Percentiles rank a stretch among this genome's conserved stretches.
Evolutionary conservation across 2,797 vertebrate genomes (phyloP).

Genomic region (Brachymystax lenok): DNA sequence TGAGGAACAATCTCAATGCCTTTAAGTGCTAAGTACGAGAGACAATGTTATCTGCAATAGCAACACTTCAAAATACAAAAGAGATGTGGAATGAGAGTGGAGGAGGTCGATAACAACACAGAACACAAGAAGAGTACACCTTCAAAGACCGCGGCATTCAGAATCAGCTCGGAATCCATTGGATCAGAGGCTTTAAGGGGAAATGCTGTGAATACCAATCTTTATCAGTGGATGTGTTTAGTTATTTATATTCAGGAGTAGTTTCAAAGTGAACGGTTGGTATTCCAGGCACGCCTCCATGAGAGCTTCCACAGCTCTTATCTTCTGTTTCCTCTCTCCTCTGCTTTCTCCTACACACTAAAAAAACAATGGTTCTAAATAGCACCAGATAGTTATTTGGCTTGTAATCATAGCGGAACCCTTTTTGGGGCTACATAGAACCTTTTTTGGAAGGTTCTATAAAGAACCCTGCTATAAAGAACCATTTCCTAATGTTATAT

Average conservation of each 20-base stretch:
- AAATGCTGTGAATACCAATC: slow-evolving; percentile 45
- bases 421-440: no score
- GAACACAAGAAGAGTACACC: slow-evolving; percentile 13
- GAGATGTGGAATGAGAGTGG: no score
- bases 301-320: slow-evolving; percentile 62
- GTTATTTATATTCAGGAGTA: slow-evolving; percentile 66
- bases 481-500: no score
- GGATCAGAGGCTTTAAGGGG: slow-evolving; percentile 40
- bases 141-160: slow-evolving; percentile 29
- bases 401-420: no score
- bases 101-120: slow-evolving; percentile 21
- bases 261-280: slow-evolving; percentile 67
- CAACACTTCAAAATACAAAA: neutral
- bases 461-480: no score
- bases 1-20: slow-evolving; percentile 29
- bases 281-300: slow-evolving; percentile 61
- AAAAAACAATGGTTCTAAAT: no score
- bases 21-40: slow-evolving; percentile 26
- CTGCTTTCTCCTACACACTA: slow-evolving; percentile 11
- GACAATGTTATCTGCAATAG: slow-evolving; percentile 15
- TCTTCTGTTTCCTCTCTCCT: slow-evolving; percentile 37
- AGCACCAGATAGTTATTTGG: no score
- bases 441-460: no score
- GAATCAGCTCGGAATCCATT: slow-evolving; percentile 41
- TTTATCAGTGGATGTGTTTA: slow-evolving; percentile 59